Base-by-base conservation (phyloP, 2,797 vertebrate species). In the Pteropus rufus region DNA sequence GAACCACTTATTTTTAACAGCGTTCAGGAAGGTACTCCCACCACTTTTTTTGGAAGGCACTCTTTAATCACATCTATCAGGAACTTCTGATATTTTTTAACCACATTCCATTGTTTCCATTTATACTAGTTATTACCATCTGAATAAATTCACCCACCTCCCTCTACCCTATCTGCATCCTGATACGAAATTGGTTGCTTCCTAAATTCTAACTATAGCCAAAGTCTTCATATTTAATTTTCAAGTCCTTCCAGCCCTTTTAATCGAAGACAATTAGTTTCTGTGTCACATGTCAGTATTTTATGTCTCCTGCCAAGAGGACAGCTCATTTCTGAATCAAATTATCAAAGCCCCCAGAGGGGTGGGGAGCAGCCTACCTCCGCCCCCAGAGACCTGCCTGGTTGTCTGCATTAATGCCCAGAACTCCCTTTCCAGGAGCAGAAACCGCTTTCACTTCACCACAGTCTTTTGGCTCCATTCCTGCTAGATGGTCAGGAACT, bases 131-230 rank as follows among this genome's bases (percentile, higher is more conserved):
- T 49, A 92, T 92, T 92, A 83, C 31, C 77, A 72, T 80, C 58
- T 88, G 77, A 94, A 86, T 86, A 52, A 49, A 65, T 70, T 90
- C 85, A 18, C 77, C 86, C 67, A 54, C 86, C 82, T 69, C 46
- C 58, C 70, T 91, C 69, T n/a, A 80, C 82, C 49, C 31, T 31
- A 7, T 26, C 58, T 84, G 44, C 56, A 82, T 85, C 60, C 65
- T 36, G 12, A 62, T 69, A 77, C 77, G 95, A 91, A 80, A 89
- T 58, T 34, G 36, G 39, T 88, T 69, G 34, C 69, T 95, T 96
- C 94, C 94, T 87, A 52, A 82, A 89, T 36, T 58, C 84, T 52
- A 76, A 84, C 60, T 62, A n/a, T 26, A 87, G 83, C 70, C 41
- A 58, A 16, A 29, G 54, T 14, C 54, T 89, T 82, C 41, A 4